A percentile compares a stretch with the other conserved stretches of the same genome.
phyloP scores from a whole-genome alignment of 2,113 vertebrate species.

The Ascaphus truei region DNA sequence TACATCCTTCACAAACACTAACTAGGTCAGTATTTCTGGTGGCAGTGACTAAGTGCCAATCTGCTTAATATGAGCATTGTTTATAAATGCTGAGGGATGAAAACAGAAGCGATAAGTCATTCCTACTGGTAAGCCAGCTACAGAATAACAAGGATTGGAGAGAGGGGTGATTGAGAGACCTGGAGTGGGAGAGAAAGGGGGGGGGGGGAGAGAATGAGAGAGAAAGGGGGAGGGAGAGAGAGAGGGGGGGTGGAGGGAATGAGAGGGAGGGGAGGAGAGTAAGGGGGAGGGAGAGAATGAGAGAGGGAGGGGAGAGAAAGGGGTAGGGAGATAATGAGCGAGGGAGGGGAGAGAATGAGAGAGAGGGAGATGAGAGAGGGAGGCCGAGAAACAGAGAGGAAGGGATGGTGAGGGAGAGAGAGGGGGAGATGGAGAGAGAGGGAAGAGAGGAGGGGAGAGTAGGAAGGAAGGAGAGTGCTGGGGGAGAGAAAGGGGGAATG shows the following conservation, averaged over 20 bases:
- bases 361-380: no score
- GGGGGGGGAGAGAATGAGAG: background rate
- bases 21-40: slow-evolving; percentile 37
- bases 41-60: slow-evolving; percentile 39
- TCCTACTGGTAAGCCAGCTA: slow-evolving; percentile 23
- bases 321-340: no score
- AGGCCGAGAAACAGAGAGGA: no score
- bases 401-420: no score
- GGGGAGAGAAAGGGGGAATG: no score
- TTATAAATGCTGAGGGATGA: slow-evolving; percentile 38
- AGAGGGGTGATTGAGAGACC: no score
- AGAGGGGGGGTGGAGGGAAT: background rate
- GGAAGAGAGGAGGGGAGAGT: no score
- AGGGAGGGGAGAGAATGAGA: no score
- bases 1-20: slow-evolving; percentile 33
- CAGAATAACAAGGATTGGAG: slow-evolving; percentile 27
- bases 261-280: background rate
- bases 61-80: slow-evolving; percentile 38
- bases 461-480: no score
- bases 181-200: slow-evolving; percentile 1
- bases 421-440: no score
- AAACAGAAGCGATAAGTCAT: slow-evolving; percentile 35
- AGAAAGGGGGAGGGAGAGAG: background rate
- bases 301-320: background rate
- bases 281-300: no score